Base-by-base conservation (phyloP, 1,140 invertebrate species). In the Oedothorax gibbosus region DNA sequence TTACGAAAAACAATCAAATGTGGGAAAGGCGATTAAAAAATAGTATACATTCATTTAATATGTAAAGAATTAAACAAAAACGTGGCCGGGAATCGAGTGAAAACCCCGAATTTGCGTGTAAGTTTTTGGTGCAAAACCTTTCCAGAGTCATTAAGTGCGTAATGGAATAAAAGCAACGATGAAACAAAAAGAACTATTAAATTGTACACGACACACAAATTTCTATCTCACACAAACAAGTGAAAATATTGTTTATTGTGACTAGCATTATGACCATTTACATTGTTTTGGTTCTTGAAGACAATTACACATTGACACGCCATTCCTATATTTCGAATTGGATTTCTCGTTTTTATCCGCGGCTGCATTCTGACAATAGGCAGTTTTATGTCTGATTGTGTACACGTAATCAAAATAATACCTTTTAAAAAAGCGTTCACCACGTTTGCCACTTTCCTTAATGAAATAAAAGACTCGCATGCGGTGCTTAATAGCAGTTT, bases 101-200 rank as follows among this genome's bases (percentile, higher is more conserved):
- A 21, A 15, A 11, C 69, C 15, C 57, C 64, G n/a, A 11, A 65
- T 54, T 81, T 64, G 81, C 81, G 81, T 84, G 81, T 56, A 35
- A 71, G 14, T 82, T 84, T 68, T 21, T 49, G 50, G 54, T 54
- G 57, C 72, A 76, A 68, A 35, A 35, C 49, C 71, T 68, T 75
- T 76, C 14, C 20, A 56, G 69, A 84, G 71, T 84, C 81, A 84
- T 84, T 84, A 84, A 76, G 81, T 62, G 50, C 71, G 71, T 84
- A 84, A 84, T 84, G 81, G 81, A 84, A 84, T 84, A 84, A 76
- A 84, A 84, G 51, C 72, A 21, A 64, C 62, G 71, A 84, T 76
- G 71, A 76, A 84, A 76, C 81, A 84, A 75, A 83, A 76, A 76
- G 71, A 84, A 75, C 54, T 84, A 84, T 84, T 84, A 75, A 84